Percentiles rank a stretch among this genome's conserved stretches.
Evolutionary conservation across 2,797 vertebrate genomes (phyloP).

Genomic region (Philypnodon macrostomus): DNA sequence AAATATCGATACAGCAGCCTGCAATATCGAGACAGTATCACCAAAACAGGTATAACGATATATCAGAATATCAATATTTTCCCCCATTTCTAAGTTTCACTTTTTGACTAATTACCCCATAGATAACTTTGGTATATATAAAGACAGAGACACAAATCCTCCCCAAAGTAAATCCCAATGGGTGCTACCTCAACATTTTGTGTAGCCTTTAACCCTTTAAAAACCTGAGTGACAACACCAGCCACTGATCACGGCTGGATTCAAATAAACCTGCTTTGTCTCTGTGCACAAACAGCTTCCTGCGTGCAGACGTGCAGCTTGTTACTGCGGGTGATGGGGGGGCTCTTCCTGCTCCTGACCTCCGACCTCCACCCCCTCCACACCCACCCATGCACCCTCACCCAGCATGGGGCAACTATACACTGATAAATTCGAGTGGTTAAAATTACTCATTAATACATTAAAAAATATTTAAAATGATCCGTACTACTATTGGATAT

Average conservation of each 20-base stretch:
- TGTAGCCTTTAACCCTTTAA: conserved; percentile 65
- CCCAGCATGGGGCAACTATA: conserved; percentile 66
- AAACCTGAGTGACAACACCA: conserved; percentile 41
- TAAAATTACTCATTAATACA: too few relatives aligned
- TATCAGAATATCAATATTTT: too few relatives aligned
- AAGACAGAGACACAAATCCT: neutral
- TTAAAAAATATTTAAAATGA: too few relatives aligned
- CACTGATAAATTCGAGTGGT: too few relatives aligned
- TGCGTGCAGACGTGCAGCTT: conserved; percentile 61
- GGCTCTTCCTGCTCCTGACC: conserved; percentile 68
- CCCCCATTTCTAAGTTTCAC: too few relatives aligned
- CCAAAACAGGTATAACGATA: too few relatives aligned
- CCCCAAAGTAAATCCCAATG: conserved; percentile 20
- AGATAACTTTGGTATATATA: too few relatives aligned
- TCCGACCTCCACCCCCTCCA: conserved; percentile 56
- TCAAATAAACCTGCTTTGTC: conserved; percentile 69
- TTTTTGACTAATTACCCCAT: too few relatives aligned
- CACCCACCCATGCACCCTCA: conserved; percentile 44
- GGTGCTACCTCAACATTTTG: conserved; percentile 57
- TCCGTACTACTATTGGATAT: too few relatives aligned
- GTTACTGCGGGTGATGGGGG: conserved; percentile 43
- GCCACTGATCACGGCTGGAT: conserved; percentile 53
- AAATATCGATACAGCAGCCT: too few relatives aligned
- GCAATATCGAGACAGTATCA: too few relatives aligned
- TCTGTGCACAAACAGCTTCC: conserved; percentile 73